Percentiles rank a stretch among this genome's conserved stretches.
Conservation (phyloP, 1,140 invertebrate species). For the Pentalonia nigronervosa region DNA sequence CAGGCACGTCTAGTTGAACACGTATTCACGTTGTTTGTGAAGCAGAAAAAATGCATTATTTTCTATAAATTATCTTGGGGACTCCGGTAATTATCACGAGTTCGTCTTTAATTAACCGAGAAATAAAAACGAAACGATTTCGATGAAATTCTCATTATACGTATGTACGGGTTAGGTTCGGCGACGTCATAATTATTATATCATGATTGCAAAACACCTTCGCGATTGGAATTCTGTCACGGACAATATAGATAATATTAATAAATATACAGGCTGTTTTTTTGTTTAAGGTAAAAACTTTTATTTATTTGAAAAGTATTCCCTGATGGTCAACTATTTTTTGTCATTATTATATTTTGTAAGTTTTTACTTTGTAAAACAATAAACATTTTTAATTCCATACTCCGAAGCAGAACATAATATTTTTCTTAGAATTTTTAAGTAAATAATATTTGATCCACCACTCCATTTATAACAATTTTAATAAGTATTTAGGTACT, state of each 20-base stretch:
- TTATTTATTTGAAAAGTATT: background rate
- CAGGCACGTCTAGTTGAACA: background rate
- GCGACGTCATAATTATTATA: background rate
- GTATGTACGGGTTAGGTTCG: background rate
- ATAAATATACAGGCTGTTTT: background rate
- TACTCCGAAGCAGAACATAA: too few relatives aligned
- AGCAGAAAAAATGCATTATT: too few relatives aligned
- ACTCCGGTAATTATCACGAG: background rate
- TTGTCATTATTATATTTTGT: background rate
- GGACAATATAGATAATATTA: background rate
- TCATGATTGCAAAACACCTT: background rate
- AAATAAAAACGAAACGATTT: background rate
- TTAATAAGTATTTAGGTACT: background rate
- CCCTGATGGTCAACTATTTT: background rate
- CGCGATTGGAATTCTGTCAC: background rate
- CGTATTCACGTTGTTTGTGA: too few relatives aligned
- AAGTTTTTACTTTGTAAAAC: too few relatives aligned
- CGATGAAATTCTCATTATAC: background rate
- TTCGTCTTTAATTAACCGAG: background rate
- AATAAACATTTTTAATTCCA: too few relatives aligned
- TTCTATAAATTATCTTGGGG: background rate
- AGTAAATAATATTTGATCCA: background rate
- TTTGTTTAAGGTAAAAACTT: too few relatives aligned
- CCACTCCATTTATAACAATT: background rate
- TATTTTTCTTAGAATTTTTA: too few relatives aligned